Conservation (phyloP, 35 echinoderm and acorn worm genomes). For the Lytechinus variegatus region DNA sequence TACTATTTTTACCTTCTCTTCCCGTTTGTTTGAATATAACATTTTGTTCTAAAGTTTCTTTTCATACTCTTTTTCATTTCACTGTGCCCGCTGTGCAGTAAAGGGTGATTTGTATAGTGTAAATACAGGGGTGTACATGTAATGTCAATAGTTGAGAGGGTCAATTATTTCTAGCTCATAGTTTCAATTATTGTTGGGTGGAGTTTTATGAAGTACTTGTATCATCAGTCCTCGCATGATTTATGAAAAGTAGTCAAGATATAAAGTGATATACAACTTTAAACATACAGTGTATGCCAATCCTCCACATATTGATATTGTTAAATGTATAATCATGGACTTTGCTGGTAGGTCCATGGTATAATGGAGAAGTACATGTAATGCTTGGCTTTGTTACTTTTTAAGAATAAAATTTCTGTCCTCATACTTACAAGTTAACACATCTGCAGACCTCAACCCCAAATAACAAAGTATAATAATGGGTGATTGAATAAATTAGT, state of each 20-base stretch:
- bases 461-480: no score
- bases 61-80: neutral
- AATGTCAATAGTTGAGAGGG: neutral
- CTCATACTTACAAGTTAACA: no score
- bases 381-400: neutral
- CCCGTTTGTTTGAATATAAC: neutral
- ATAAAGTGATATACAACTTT: neutral
- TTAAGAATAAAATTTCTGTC: neutral
- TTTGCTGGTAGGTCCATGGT: no score
- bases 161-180: neutral
- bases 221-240: neutral
- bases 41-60: neutral
- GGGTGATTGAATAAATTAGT: no score
- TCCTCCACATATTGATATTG: neutral
- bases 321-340: no score
- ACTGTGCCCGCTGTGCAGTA: neutral
- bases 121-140: neutral
- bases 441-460: no score
- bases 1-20: neutral
- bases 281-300: neutral
- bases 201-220: neutral
- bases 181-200: neutral
- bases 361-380: neutral
- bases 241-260: neutral
- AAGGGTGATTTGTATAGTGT: neutral